These are phyloP conservation scores for Physella acuta DNA, from an alignment of 1,140 invertebrate species.

Conservation along the genomic window DNA sequence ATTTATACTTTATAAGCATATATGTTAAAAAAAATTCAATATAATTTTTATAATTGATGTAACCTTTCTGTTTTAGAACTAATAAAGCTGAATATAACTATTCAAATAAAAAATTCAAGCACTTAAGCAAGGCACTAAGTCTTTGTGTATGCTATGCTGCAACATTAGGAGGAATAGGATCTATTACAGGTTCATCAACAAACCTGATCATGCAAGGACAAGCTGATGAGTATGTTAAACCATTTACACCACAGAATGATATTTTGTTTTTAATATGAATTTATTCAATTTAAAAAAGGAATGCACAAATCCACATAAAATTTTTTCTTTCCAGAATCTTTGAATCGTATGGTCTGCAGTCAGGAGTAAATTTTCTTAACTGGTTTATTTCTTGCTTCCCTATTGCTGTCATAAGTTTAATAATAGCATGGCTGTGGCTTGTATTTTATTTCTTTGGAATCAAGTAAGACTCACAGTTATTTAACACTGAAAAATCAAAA, in stretches of 20 bases:
- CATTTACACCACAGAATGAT: neutral
- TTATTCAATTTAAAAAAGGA: neutral
- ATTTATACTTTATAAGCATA: too few relatives aligned
- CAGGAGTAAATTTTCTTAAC: slow-evolving; percentile 53
- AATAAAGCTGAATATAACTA: neutral
- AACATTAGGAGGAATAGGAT: slow-evolving; percentile 78
- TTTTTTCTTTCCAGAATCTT: slow-evolving; percentile 30
- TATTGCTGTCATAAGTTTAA: slow-evolving; percentile 46
- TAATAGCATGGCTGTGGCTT: slow-evolving; percentile 54
- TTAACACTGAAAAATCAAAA: too few relatives aligned
- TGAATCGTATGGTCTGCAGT: slow-evolving; percentile 29
- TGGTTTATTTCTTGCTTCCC: slow-evolving; percentile 60
- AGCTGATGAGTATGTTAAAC: slow-evolving; percentile 34
- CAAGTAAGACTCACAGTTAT: slow-evolving; percentile 30
- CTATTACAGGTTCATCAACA: slow-evolving; percentile 82
- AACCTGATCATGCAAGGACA: slow-evolving; percentile 75
- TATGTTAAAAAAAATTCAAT: too few relatives aligned
- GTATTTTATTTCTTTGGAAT: slow-evolving; percentile 45
- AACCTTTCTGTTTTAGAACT: neutral
- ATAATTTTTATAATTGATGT: too few relatives aligned
- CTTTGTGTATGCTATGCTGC: slow-evolving; percentile 80
- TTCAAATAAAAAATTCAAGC: neutral
- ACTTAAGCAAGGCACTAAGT: slow-evolving; percentile 42
- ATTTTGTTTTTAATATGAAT: too few relatives aligned
- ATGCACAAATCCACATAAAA: neutral